Percentiles rank a stretch among this genome's conserved stretches.
Conservation (phyloP, 2,888 invertebrate genomes). For the Isotomurus palustris region DNA sequence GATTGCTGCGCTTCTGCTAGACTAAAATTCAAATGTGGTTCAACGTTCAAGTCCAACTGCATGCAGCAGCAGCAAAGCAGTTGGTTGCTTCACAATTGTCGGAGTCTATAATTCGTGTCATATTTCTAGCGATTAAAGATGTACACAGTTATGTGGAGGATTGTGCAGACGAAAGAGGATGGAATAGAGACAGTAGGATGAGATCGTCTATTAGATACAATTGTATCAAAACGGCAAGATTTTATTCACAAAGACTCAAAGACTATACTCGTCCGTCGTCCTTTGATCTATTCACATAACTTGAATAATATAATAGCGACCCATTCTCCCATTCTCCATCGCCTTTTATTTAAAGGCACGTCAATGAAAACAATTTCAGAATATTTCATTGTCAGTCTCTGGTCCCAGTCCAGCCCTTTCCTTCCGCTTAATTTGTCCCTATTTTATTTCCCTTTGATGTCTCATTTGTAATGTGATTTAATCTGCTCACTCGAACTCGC, state of each 20-base stretch:
- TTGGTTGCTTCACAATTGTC: no score
- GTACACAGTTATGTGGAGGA: no score
- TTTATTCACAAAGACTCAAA: constrained; percentile 5
- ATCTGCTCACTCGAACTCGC: constrained; percentile 12
- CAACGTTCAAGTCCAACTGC: no score
- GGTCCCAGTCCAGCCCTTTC: constrained; percentile 12
- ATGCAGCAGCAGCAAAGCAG: no score
- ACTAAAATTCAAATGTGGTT: no score
- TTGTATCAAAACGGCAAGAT: constrained; percentile 10
- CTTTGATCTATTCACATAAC: background rate
- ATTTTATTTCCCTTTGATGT: constrained; percentile 8
- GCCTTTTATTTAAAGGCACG: constrained; percentile 5
- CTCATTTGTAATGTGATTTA: constrained; percentile 3
- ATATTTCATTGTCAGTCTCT: constrained; percentile 9
- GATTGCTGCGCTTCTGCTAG: no score
- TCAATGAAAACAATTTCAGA: constrained; percentile 8
- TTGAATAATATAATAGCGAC: no score
- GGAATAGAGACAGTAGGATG: no score
- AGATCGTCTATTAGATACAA: constrained; percentile 13
- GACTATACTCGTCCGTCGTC: background rate
- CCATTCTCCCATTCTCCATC: background rate
- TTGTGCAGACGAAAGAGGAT: no score
- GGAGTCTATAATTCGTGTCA: no score
- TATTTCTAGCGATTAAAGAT: no score
- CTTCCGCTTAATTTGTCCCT: constrained; percentile 5